Conservation (phyloP, 1,140 invertebrate genomes). For the Dendroctonus valens region DNA sequence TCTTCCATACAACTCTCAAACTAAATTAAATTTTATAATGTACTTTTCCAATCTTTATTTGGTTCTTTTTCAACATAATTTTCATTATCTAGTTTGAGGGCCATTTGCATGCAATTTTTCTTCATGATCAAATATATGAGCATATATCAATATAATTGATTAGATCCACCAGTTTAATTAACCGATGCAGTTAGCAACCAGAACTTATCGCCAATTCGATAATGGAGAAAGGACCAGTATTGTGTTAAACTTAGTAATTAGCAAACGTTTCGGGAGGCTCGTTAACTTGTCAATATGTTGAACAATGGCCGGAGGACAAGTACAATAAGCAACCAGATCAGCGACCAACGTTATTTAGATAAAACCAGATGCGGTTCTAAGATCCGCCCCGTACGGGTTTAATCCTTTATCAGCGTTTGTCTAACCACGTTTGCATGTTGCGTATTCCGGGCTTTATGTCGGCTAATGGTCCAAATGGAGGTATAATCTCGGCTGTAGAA, state of each 20-base stretch:
- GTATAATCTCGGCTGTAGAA: conserved; percentile 15
- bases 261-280: conserved; percentile 19
- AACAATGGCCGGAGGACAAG: conserved; percentile 34
- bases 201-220: too few relatives aligned
- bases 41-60: too few relatives aligned
- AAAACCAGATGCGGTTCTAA: conserved; percentile 35
- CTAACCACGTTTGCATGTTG: conserved; percentile 24
- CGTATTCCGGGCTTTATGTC: conserved; percentile 27
- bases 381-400: conserved; percentile 23
- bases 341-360: conserved; percentile 32
- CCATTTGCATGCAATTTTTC: too few relatives aligned
- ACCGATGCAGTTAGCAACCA: too few relatives aligned
- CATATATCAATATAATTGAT: too few relatives aligned
- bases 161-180: too few relatives aligned
- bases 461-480: conserved; percentile 28
- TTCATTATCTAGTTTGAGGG: too few relatives aligned
- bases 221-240: too few relatives aligned
- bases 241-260: conserved; percentile 28
- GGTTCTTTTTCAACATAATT: too few relatives aligned
- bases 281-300: conserved; percentile 37
- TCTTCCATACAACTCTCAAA: too few relatives aligned
- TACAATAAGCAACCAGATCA: conserved; percentile 33
- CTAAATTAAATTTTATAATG: too few relatives aligned
- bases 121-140: too few relatives aligned
- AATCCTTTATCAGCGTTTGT: conserved; percentile 34